Percentiles rank a stretch among this genome's conserved stretches.
These are phyloP conservation scores for Anoura caudifer DNA, from an alignment of 2,113 vertebrate species.

Conservation along the genomic window DNA sequence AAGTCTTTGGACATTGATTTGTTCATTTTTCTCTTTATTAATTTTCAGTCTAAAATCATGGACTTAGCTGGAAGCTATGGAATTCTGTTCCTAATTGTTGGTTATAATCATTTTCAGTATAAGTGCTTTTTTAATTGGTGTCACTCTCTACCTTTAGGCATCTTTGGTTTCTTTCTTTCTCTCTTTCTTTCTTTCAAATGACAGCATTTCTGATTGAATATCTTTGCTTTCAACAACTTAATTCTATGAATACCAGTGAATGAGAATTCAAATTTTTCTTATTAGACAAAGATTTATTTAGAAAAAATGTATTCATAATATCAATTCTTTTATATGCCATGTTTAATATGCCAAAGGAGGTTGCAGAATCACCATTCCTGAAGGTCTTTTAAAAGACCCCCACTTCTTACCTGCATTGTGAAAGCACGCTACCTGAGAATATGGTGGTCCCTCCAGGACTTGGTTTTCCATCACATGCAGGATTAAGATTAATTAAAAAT, in stretches of 20 bases:
- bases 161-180: conserved; percentile 11
- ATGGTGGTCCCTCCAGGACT: not conserved
- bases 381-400: not conserved
- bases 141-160: conserved; percentile 6
- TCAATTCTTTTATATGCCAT: not conserved
- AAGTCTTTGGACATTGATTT: conserved; percentile 32
- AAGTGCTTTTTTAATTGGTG: not conserved
- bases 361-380: not conserved
- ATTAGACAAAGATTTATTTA: conserved; percentile 37
- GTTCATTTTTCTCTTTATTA: conserved; percentile 45
- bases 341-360: not conserved
- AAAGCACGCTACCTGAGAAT: not conserved
- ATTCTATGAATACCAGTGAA: not conserved
- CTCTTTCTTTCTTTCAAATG: not conserved
- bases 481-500: not conserved
- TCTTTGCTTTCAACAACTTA: not conserved
- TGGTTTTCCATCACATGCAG: not conserved
- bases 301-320: not conserved
- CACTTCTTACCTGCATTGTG: not conserved
- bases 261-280: not conserved
- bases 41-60: conserved; percentile 38
- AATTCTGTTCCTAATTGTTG: not conserved
- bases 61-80: conserved; percentile 15
- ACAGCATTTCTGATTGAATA: not conserved
- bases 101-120: conserved; percentile 23